Conservation (phyloP, 2,888 invertebrate genomes). For the Tipula vernalis region DNA sequence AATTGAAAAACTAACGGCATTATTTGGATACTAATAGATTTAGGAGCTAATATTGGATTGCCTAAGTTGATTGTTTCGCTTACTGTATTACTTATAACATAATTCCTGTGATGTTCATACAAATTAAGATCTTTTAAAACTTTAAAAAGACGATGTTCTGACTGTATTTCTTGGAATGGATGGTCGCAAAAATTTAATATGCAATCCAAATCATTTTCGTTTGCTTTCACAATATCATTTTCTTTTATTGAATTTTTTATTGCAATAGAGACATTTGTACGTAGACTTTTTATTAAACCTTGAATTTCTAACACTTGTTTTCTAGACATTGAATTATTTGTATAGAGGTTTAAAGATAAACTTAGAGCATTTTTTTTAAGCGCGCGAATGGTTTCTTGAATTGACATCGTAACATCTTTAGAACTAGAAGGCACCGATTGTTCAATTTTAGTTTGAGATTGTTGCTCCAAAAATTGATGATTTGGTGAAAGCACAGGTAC, state of each 20-base stretch:
- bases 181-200: not conserved
- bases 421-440: too few species aligned
- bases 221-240: conserved; percentile 10
- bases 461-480: too few species aligned
- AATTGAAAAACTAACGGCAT: conserved; percentile 15
- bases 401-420: too few species aligned
- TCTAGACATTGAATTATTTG: too few species aligned
- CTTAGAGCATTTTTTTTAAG: not conserved
- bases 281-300: conserved; percentile 7
- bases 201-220: too few species aligned
- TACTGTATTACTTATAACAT: conserved; percentile 10
- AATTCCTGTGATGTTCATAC: conserved; percentile 8
- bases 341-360: conserved; percentile 11
- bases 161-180: conserved; percentile 14
- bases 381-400: not conserved
- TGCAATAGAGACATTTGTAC: not conserved
- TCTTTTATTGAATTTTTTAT: not conserved
- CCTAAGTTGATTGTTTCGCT: not conserved
- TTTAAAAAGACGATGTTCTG: conserved; percentile 15
- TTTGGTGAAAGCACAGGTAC: too few species aligned
- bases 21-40: conserved; percentile 11
- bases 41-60: conserved; percentile 11
- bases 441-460: too few species aligned
- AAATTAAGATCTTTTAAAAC: conserved; percentile 12
- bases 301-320: too few species aligned